A percentile compares a stretch with the other conserved stretches of the same genome.
Evolutionary conservation across 2,797 vertebrate genomes (phyloP).

Genomic region (Acipenser ruthenus): DNA sequence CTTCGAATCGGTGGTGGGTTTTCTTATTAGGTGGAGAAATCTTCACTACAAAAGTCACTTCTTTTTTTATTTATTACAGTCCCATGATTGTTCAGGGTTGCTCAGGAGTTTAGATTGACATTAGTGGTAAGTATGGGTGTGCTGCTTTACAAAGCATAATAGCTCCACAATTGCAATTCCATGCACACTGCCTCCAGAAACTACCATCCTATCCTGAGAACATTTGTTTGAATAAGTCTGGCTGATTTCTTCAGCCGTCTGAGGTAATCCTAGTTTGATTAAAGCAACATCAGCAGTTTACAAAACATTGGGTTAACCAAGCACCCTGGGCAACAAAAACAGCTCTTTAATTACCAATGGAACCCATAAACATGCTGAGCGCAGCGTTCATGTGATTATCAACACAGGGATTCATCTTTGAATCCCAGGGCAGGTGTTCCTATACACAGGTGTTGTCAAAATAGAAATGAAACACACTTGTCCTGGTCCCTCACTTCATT

Average conservation of each 20-base stretch:
- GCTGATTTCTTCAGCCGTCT: slow-evolving; percentile 20
- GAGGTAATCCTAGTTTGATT: slow-evolving; percentile 24
- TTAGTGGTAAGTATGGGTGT: too few species aligned
- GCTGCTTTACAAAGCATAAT: too few species aligned
- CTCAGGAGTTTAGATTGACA: too few species aligned
- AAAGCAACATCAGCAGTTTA: slow-evolving; percentile 21
- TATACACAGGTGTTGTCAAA: slow-evolving; percentile 5
- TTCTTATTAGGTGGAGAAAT: too few species aligned
- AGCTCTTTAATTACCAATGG: slow-evolving; percentile 33
- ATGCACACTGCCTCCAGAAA: too few species aligned
- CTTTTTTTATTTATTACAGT: too few species aligned
- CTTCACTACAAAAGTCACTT: too few species aligned
- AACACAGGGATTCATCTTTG: slow-evolving; percentile 18
- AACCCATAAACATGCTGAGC: slow-evolving; percentile 24
- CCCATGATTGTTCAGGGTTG: too few species aligned
- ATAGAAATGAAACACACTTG: slow-evolving; percentile 1
- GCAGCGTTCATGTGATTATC: slow-evolving; percentile 22
- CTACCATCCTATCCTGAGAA: too few species aligned
- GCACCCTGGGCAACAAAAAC: slow-evolving; percentile 24
- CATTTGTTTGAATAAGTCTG: slow-evolving; percentile 16
- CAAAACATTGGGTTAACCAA: slow-evolving; percentile 24
- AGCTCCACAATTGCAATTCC: too few species aligned
- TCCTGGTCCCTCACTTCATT: neutral
- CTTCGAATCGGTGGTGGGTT: too few species aligned
- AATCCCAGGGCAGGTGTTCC: slow-evolving; percentile 5